phyloP scores from a whole-genome alignment of 2,888 invertebrate species.

The Diloba caeruleocephala region DNA sequence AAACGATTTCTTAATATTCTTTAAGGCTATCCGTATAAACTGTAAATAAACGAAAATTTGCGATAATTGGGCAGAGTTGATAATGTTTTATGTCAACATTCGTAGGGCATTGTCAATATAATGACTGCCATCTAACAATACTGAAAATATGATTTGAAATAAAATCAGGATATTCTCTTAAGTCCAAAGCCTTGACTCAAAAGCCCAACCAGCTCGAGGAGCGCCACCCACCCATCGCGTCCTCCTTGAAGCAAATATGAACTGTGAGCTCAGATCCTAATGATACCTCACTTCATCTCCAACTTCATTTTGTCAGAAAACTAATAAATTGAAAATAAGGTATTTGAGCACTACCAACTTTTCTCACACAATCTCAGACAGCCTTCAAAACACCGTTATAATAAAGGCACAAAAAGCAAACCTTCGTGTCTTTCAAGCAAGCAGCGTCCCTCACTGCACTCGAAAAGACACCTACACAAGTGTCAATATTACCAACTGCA shows the following conservation, averaged over 20 bases:
- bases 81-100: conserved; percentile 15
- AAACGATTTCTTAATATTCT: conserved; percentile 2
- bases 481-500: conserved; percentile 14
- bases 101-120: conserved; percentile 3
- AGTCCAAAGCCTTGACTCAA: background rate
- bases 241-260: too few relatives aligned
- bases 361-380: background rate
- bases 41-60: conserved; percentile 45
- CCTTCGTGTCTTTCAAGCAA: too few relatives aligned
- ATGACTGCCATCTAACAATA: background rate
- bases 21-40: conserved; percentile 27
- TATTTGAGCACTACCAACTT: conserved; percentile 7
- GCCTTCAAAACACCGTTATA: conserved; percentile 4
- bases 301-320: conserved; percentile 2
- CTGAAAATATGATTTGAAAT: background rate
- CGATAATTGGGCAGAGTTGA: conserved; percentile 27
- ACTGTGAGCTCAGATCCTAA: too few relatives aligned
- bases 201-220: too few relatives aligned
- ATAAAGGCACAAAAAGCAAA: conserved; percentile 45
- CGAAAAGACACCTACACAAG: conserved; percentile 6
- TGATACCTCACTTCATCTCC: too few relatives aligned
- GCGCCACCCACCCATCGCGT: too few relatives aligned
- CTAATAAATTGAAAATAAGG: conserved; percentile 15
- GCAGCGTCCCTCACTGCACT: background rate
- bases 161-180: background rate